A percentile compares a stretch with the other conserved stretches of the same genome.
phyloP scores from a whole-genome alignment of 2,888 invertebrate genomes.

The Drosophila dives region DNA sequence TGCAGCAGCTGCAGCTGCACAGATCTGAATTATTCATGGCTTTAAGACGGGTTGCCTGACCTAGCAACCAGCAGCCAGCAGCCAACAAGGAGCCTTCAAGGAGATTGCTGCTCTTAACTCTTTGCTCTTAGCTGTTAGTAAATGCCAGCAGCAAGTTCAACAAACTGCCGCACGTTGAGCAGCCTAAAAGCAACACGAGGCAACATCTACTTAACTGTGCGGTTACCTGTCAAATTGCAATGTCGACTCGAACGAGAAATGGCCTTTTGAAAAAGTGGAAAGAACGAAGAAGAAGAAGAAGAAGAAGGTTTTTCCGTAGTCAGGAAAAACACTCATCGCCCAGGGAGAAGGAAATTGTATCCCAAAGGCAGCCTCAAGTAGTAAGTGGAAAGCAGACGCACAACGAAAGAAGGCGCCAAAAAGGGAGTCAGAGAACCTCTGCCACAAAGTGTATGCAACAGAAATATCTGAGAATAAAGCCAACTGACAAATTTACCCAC shows the following conservation, averaged over 20 bases:
- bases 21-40: slow-evolving; percentile 73
- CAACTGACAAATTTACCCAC: background rate
- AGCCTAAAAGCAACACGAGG: slow-evolving; percentile 69
- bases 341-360: slow-evolving; percentile 33
- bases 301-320: slow-evolving; percentile 33
- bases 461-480: slow-evolving; percentile 9
- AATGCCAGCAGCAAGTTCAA: slow-evolving; percentile 60
- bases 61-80: slow-evolving; percentile 26
- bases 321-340: slow-evolving; percentile 45
- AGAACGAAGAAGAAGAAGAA: slow-evolving; percentile 31
- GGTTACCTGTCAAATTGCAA: slow-evolving; percentile 76
- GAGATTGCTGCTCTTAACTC: slow-evolving; percentile 25
- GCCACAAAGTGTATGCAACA: slow-evolving; percentile 39
- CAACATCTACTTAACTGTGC: slow-evolving; percentile 61
- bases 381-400: background rate
- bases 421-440: slow-evolving; percentile 8
- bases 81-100: slow-evolving; percentile 39
- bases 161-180: slow-evolving; percentile 73
- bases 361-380: slow-evolving; percentile 27
- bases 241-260: slow-evolving; percentile 70
- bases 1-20: slow-evolving; percentile 16
- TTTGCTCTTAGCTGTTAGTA: slow-evolving; percentile 9
- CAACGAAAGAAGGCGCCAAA: slow-evolving; percentile 2
- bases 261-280: slow-evolving; percentile 59
- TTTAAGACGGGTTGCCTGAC: slow-evolving; percentile 67